A percentile compares a stretch with the other conserved stretches of the same genome.
Evolutionary conservation across 2,888 invertebrate species (phyloP).

Genomic region (Mellilla xanthometata): DNA sequence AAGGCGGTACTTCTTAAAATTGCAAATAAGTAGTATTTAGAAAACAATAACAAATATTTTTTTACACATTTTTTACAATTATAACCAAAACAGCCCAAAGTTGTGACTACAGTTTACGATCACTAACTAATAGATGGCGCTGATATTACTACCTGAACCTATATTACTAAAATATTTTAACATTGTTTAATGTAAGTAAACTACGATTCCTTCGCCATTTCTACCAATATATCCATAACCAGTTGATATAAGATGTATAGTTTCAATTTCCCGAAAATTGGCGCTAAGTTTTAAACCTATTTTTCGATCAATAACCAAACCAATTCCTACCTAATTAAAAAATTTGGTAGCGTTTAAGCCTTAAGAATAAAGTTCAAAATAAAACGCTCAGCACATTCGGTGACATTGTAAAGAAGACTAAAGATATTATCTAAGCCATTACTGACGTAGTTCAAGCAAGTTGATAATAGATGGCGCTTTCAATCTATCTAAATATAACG

Average conservation of each 20-base stretch:
- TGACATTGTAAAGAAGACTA: no score
- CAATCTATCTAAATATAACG: slow-evolving; percentile 79
- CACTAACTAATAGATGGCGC: slow-evolving; percentile 33
- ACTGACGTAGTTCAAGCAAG: background rate
- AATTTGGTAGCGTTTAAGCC: no score
- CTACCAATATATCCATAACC: background rate
- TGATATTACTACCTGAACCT: slow-evolving; percentile 6
- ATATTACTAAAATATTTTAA: no score
- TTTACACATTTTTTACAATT: slow-evolving; percentile 8
- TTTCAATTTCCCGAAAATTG: no score
- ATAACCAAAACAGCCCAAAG: slow-evolving; percentile 23
- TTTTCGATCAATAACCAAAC: no score
- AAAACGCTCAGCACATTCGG: no score
- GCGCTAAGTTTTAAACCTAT: no score
- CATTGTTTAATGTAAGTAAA: no score
- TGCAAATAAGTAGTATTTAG: background rate
- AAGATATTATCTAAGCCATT: no score
- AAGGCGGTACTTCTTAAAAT: background rate
- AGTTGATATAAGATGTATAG: background rate
- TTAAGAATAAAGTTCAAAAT: no score
- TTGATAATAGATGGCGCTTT: slow-evolving; percentile 1
- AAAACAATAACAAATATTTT: background rate
- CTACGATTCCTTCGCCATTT: no score
- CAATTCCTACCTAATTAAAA: no score
- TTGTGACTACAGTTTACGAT: slow-evolving; percentile 29